Conservation (phyloP, 2,113 vertebrate genomes). For the Clarias batrachus region DNA sequence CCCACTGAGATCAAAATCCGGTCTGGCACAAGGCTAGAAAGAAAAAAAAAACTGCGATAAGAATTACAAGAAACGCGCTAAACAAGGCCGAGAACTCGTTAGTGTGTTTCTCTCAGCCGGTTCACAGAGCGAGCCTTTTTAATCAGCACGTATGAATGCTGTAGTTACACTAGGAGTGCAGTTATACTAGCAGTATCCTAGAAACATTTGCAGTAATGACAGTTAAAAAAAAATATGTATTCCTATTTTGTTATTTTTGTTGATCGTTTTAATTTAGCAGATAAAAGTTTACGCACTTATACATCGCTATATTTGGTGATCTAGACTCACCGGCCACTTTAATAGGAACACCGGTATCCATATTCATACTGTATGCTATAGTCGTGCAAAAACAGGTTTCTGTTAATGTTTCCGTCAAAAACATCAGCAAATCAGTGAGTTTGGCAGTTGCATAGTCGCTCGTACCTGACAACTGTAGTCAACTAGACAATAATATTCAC, state of each 20-base stretch:
- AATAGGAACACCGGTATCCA: not conserved
- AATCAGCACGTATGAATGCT: not conserved
- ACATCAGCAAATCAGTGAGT: no score
- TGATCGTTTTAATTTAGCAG: not conserved
- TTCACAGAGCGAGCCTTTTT: not conserved
- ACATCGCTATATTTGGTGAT: not conserved
- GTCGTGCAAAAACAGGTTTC: not conserved
- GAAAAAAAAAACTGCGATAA: not conserved
- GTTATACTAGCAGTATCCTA: not conserved
- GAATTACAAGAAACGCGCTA: not conserved
- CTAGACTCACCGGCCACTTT: not conserved
- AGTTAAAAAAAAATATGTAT: not conserved
- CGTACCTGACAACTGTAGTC: no score
- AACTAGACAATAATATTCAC: not conserved
- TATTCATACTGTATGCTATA: not conserved
- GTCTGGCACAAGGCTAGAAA: not conserved
- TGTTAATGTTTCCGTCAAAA: not conserved
- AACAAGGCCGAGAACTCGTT: not conserved
- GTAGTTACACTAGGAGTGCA: not conserved
- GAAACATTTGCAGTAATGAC: not conserved
- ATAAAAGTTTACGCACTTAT: not conserved
- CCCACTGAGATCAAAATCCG: conserved; percentile 31
- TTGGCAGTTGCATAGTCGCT: not conserved
- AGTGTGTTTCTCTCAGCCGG: not conserved
- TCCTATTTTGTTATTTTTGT: not conserved